These are phyloP conservation scores for Lutjanus argentimaculatus DNA, from an alignment of 2,797 vertebrate genomes.

Conservation along the genomic window DNA sequence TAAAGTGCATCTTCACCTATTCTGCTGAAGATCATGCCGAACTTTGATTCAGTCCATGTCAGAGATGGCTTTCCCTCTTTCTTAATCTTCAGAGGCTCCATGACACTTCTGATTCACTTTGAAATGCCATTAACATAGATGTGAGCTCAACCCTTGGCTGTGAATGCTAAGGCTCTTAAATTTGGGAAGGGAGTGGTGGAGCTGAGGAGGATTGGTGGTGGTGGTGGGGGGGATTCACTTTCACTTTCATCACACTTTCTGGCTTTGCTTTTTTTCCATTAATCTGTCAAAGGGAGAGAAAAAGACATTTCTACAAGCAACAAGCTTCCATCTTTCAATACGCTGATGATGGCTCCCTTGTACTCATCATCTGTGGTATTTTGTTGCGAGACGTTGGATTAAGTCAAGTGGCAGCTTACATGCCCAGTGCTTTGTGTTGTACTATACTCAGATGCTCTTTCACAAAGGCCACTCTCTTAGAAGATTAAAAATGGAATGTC, in stretches of 20 bases:
- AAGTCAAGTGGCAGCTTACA: conserved; percentile 60
- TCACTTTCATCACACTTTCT: conserved; percentile 56
- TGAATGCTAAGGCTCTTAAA: conserved; percentile 63
- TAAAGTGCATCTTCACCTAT: conserved; percentile 21
- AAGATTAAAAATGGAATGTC: conserved; percentile 44
- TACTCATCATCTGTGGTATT: conserved; percentile 62
- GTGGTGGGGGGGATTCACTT: conserved; percentile 21
- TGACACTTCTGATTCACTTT: conserved; percentile 66
- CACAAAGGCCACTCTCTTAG: conserved; percentile 57
- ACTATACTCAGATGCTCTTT: conserved; percentile 35
- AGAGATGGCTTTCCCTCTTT: conserved; percentile 35
- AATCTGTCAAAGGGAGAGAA: conserved; percentile 63
- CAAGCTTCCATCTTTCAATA: conserved; percentile 42
- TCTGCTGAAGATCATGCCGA: conserved; percentile 3
- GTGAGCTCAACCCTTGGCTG: conserved; percentile 50
- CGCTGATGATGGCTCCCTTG: conserved; percentile 48
- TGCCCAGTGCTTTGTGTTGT: conserved; percentile 52
- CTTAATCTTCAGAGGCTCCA: conserved; percentile 48
- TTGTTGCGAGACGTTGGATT: conserved; percentile 64
- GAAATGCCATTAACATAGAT: conserved; percentile 65
- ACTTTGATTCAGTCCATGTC: conserved; percentile 54
- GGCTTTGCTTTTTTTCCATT: conserved; percentile 62
- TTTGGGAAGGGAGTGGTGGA: conserved; percentile 20
- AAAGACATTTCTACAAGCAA: conserved; percentile 54
- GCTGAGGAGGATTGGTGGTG: conserved; percentile 13